Evolutionary conservation across 2,888 invertebrate genomes (phyloP).

Genomic region (Ormyrus pomaceus): DNA sequence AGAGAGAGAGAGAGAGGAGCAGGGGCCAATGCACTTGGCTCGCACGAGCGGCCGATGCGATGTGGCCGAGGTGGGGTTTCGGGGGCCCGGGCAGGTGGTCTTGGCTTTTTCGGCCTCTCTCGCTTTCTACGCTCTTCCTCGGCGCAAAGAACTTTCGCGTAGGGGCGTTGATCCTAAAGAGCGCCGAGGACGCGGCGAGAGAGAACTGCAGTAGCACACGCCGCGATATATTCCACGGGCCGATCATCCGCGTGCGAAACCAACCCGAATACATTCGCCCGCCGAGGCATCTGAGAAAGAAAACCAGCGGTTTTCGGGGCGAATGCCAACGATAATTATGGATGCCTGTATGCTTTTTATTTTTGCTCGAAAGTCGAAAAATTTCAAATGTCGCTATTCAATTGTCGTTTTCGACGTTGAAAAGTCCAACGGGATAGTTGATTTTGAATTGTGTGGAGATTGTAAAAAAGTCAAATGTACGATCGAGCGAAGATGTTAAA

Average conservation of each 20-base stretch:
- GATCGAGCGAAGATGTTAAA: too few species aligned
- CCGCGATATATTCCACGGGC: slow-evolving; percentile 19
- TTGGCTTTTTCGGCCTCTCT: slow-evolving; percentile 28
- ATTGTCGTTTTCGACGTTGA: too few species aligned
- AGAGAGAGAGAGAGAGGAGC: slow-evolving; percentile 51
- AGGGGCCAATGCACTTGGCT: slow-evolving; percentile 66
- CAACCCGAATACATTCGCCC: slow-evolving; percentile 14
- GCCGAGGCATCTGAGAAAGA: slow-evolving; percentile 1
- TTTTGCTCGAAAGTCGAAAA: too few species aligned
- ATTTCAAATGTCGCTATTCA: too few species aligned
- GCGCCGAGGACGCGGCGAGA: slow-evolving; percentile 33
- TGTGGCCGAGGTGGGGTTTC: slow-evolving; percentile 65
- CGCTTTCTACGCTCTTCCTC: slow-evolving; percentile 56
- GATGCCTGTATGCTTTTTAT: neutral
- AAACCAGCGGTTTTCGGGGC: neutral
- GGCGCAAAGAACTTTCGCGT: slow-evolving; percentile 71
- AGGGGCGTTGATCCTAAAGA: slow-evolving; percentile 63
- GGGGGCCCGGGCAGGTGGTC: slow-evolving; percentile 74
- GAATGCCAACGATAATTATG: neutral
- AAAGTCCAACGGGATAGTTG: too few species aligned
- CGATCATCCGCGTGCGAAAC: slow-evolving; percentile 44
- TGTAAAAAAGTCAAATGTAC: too few species aligned
- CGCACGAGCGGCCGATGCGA: slow-evolving; percentile 30
- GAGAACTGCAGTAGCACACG: slow-evolving; percentile 18
- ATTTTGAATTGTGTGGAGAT: too few species aligned